phyloP scores from a whole-genome alignment of 2,113 vertebrate species.

The Sisor rabdophorus region DNA sequence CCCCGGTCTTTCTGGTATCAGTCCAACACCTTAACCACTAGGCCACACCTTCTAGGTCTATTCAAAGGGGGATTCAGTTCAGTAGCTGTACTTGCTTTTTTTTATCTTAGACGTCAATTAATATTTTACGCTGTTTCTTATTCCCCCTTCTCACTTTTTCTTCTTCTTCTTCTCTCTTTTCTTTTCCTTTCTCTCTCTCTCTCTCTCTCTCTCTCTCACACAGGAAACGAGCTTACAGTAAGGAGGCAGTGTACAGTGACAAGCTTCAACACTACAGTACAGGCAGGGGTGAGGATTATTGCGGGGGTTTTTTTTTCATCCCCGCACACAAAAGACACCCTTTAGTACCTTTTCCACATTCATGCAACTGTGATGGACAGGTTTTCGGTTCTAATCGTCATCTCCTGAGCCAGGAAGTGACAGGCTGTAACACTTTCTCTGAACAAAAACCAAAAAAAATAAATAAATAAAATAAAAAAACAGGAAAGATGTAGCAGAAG shows the following conservation, averaged over 20 bases:
- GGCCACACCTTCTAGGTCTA: neutral
- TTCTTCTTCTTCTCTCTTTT: neutral
- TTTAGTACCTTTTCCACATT: constrained; percentile 31
- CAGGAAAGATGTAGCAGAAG: neutral
- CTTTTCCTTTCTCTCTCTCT: constrained; percentile 11
- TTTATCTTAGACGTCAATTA: constrained; percentile 11
- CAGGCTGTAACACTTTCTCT: constrained; percentile 52
- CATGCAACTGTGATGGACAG: constrained; percentile 58
- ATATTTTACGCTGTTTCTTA: neutral
- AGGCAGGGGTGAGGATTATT: constrained; percentile 82
- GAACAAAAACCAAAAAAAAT: constrained; percentile 43
- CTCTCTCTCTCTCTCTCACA: constrained; percentile 33
- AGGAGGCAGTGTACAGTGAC: constrained; percentile 96
- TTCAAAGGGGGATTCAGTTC: neutral
- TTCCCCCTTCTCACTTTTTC: neutral
- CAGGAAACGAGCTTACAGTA: constrained; percentile 94
- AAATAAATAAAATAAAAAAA: neutral
- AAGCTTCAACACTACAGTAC: constrained; percentile 98
- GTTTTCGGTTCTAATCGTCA: constrained; percentile 34
- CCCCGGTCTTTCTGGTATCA: too few species aligned
- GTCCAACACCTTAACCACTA: too few species aligned
- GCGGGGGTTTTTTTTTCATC: neutral
- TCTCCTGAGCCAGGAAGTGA: constrained; percentile 35
- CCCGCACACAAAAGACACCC: constrained; percentile 15
- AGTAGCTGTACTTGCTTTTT: constrained; percentile 3